Evolutionary conservation across 2,797 vertebrate species (phyloP), one percentile per base, ranked within the genome.

Genomic region (Pangasius krempfi): DNA sequence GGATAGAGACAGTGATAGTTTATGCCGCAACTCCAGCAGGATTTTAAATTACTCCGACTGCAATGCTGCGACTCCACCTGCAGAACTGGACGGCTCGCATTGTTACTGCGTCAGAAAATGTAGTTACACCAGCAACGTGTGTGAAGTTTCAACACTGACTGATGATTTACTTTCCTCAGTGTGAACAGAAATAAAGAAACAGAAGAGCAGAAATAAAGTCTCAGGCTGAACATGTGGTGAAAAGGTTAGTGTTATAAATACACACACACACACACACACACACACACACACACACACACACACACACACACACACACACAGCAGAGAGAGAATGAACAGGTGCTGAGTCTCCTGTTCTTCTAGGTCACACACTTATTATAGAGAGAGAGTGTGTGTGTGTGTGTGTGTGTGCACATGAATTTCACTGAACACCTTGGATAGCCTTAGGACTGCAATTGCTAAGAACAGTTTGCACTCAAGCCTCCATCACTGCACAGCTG

Each of bases 261-360:
- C n/a, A n/a, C n/a, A n/a, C n/a, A n/a, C n/a, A n/a, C n/a, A n/a
- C n/a, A n/a, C n/a, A n/a, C n/a, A n/a, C n/a, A n/a, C n/a, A n/a
- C n/a, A n/a, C n/a, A n/a, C n/a, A 89, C 90, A 56, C 66, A 82
- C 92, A 91, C 93, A 91, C 91, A 93, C 92, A 93, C 91, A 88
- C 88, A 75, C 85, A 80, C 85, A 81, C 76, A 90, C 90, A 72
- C 33, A 72, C 68, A 72, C 68, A 70, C 68, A 70, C 33, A 70
- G 12, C 47, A 54, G 12, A 54, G 52, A 75, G 91, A 93, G 91
- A 95, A 94, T 86, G 91, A 95, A 95, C 95, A 96, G 95, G 94
- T 96, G 95, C 79, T 89, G 2, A 85, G 92, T 91, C 90, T 50
- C 37, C 90, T 85, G 86, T 72, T 87, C 88, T 70, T 87, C 78